Evolutionary conservation across 2,888 invertebrate genomes (phyloP), one percentile per base, ranked within the genome.

Genomic region (Apeira syringaria): DNA sequence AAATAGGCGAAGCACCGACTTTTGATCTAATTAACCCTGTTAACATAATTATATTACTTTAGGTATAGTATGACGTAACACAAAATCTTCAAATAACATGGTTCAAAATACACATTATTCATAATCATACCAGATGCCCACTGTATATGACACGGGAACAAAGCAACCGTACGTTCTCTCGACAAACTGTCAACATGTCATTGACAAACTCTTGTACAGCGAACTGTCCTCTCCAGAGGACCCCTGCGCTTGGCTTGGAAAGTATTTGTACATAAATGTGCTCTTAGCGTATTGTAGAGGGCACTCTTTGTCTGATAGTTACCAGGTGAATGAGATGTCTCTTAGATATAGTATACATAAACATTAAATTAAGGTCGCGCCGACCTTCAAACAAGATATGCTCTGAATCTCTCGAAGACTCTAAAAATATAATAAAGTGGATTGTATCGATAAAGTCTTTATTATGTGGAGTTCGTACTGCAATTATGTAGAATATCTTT

Each of bases 101-200:
- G n/a, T n/a, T n/a, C n/a, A n/a, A n/a, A n/a, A n/a, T n/a, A n/a
- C n/a, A n/a, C n/a, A n/a, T n/a, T n/a, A n/a, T n/a, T n/a, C n/a
- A n/a, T n/a, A n/a, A n/a, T n/a, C n/a, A n/a, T n/a, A n/a, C n/a
- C n/a, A n/a, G n/a, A n/a, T 15, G 2, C 10, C 52, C 38, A 44
- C 43, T 47, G 44, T 60, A 27, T 37, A 32, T 22, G 30, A 33
- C 25, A 24, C 20, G n/a, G 17, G 40, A 28, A 44, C 15, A 44
- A 38, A 35, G 10, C 22, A 9, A 33, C 13, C 15, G 22, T 37
- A 29, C 41, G 13, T 30, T 13, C 29, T 24, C 34, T 24, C 35
- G 15, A 5, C 31, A 32, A 49, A 40, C 35, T 41, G 53, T 22
- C 45, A 50, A 33, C 50, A 26, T 59, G 48, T 46, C 46, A 41